Evolutionary conservation across 2,113 vertebrate species (phyloP), one percentile per base, ranked within the genome.

Genomic region (Spea multiplicata): DNA sequence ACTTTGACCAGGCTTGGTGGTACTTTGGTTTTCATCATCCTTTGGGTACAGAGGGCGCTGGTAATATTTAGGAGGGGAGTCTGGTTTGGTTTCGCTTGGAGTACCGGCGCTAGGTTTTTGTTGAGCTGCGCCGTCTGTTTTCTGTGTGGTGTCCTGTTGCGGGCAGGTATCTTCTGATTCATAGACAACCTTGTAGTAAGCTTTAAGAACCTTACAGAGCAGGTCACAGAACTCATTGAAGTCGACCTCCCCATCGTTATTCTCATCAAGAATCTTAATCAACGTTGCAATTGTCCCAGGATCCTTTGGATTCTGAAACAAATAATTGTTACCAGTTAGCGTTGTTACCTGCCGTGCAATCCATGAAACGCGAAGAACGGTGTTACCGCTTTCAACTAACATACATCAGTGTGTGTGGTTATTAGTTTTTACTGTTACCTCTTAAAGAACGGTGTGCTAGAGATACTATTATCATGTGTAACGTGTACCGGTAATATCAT

Each of bases 161-260:
- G 52, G 61, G 17, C 70, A 79, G 0, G 62, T 6, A 3, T 66
- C 70, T 17, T 79, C 77, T 46, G 64, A 57, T 57, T 53, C 49
- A 48, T 79, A 52, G 50, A 79, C 61, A 13, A 61, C 77, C 13
- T 72, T 72, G 70, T 73, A 79, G 52, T 66, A 66, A 0, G 62
- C 45, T 57, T 79, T 73, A 7, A 73, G 4, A 1, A 79, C 77
- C 12, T 67, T 79, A 48, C 77, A 73, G 12, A 73, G 17, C 13
- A 79, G 52, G 70, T 79, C 77, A 47, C 70, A 79, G 50, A 73
- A 79, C 13, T 79, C 77, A 57, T 66, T 73, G 70, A 79, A 79
- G 70, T 79, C 77, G 44, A 79, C 70, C 8, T 79, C 77, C 5
- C 70, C 77, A 30, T 79, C 77, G 55, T 79, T 79, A 59, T 79